These are phyloP conservation scores for Sphaerodactylus townsendi DNA, from an alignment of 2,113 vertebrate genomes.

Conservation along the genomic window DNA sequence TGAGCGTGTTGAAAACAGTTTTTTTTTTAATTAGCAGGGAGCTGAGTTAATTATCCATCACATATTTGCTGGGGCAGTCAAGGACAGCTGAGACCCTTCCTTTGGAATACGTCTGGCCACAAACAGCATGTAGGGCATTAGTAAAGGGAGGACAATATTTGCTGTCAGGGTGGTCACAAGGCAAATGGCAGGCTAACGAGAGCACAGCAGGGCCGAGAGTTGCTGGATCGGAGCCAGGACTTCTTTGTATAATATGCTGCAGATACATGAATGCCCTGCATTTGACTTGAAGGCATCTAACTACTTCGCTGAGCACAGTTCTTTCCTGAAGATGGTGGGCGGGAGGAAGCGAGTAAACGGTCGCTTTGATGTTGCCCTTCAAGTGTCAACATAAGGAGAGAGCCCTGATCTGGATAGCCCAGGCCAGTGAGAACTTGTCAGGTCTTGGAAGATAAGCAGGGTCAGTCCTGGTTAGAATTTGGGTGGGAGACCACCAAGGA, in stretches of 20 bases:
- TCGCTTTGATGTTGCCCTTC: slow-evolving; percentile 38
- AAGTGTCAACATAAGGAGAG: slow-evolving; percentile 1
- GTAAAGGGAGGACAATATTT: slow-evolving; percentile 62
- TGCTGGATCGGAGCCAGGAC: slow-evolving; percentile 52
- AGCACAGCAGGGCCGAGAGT: slow-evolving; percentile 58
- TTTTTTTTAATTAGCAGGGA: slow-evolving; percentile 32
- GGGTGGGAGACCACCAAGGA: no score
- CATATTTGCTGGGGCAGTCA: background rate
- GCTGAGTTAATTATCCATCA: slow-evolving; percentile 31
- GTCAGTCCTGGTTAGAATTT: no score
- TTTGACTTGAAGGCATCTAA: slow-evolving; percentile 59
- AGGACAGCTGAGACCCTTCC: slow-evolving; percentile 52
- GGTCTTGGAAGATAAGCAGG: no score
- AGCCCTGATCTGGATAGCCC: no score
- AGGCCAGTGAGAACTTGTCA: no score
- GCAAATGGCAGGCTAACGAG: slow-evolving; percentile 46
- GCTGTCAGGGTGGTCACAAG: slow-evolving; percentile 64
- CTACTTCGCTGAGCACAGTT: slow-evolving; percentile 25
- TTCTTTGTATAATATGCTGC: slow-evolving; percentile 28
- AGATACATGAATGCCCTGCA: slow-evolving; percentile 50
- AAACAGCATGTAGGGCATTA: slow-evolving; percentile 11
- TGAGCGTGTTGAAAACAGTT: slow-evolving; percentile 25
- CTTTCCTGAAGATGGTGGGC: no score
- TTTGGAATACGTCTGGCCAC: slow-evolving; percentile 43
- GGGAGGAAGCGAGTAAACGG: slow-evolving; percentile 23